Base-by-base conservation (phyloP, 2,797 vertebrate species). In the Malacoraja senta region DNA sequence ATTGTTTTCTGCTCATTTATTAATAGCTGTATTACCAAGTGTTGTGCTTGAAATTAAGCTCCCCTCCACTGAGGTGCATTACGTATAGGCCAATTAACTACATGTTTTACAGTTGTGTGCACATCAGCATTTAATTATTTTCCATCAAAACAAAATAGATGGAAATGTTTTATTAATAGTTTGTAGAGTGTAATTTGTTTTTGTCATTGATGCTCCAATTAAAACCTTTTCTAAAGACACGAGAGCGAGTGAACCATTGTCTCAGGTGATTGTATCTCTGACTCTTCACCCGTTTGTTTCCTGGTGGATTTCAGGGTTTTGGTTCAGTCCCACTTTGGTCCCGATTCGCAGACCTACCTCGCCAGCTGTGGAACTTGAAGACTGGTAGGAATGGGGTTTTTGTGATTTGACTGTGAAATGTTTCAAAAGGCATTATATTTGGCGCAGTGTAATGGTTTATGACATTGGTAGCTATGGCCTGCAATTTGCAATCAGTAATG, bases 141-240 rank as follows among this genome's bases (percentile, higher is more conserved):
- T 92, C 90, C 90, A 92, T 92, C 90, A 76, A 92, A 92, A 92
- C 90, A 92, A 92, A 71, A 84, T 63, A 72, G 71, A 29, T 92
- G 90, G 90, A 76, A 92, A 92, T 76, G 24, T 29, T 44, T 92
- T 92, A 92, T 92, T 92, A 74, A 92, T 92, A 92, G 90, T 12
- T 29, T 53, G 71, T 17, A 38, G 72, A 4, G 24, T 44, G 90
- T 76, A 24, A 53, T 91, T 63, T 90, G 88, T 74, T 91, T 88
- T 91, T 74, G 24, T 72, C 38, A 44, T 44, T 74, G 90, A 71
- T 35, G n/a, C 63, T 88, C 84, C 90, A 92, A 72, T 74, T 74
- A 91, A 35, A 17, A 29, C 53, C 7, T 44, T 76, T 13, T 76
- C 44, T 53, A 53, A 53, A 21, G 71, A 32, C 76, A 74, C 76